Evolutionary conservation across 2,888 invertebrate genomes (phyloP), one percentile per base, ranked within the genome.

Genomic region (Torymus texanus): DNA sequence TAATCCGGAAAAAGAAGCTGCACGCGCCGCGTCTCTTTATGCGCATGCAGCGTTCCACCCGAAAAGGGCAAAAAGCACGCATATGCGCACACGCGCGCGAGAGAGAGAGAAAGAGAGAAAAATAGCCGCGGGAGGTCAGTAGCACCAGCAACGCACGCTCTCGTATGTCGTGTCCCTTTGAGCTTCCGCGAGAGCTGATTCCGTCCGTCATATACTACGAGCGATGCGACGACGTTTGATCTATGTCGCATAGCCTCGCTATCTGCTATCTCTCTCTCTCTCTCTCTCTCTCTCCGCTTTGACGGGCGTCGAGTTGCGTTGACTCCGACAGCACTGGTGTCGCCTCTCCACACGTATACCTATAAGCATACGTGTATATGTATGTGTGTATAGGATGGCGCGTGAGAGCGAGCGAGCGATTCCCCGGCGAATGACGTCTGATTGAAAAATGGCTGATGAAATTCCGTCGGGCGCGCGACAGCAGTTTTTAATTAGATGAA

Each of bases 381-480:
- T 13, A 8, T 41, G 8, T 41, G 41, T 41, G 41, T 41, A 41
- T 41, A 41, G 41, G 41, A 41, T 41, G 41, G 41, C 41, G 41
- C 41, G 41, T 5, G 29, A 29, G 29, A 29, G 29, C 24, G 29
- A 29, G 29, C 29, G 29, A 29, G 41, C 13, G 51, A 70, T 16
- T 16, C 58, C 66, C 56, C 62, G 73, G 75, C 75, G 78, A 61
- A 78, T 81, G 81, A 81, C 79, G 76, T 81, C 79, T 78, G 82
- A 83, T 80, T 81, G 83, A 82, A 82, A 81, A 80, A 81, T 78
- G 71, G 67, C 75, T 67, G 78, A 78, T 78, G 81, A 75, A 75
- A 81, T 78, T 74, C 61, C n/a, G 18, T 11, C 61, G 50, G 62
- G 41, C 68, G 59, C 53, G 55, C 13, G 61, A 73, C 72, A 67